Base-by-base conservation (phyloP, 2,888 invertebrate species). In the Mechanitis messenoides region DNA sequence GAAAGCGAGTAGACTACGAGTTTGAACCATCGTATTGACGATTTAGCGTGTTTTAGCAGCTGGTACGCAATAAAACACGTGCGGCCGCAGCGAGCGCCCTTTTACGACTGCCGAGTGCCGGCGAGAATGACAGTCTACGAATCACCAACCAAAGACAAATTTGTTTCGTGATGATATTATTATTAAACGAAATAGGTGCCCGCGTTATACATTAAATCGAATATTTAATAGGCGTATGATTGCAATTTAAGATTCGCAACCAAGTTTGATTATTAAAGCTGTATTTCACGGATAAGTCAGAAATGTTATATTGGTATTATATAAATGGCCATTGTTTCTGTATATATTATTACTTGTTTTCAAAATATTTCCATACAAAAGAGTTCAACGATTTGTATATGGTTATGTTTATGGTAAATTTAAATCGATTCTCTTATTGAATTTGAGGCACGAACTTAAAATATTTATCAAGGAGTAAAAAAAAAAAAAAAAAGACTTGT, bases 1-100 rank as follows among this genome's bases (percentile, higher is more conserved):
- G 87, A 87, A 86, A 88, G 85, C 80, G 64, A 65, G 69, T 79
- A 72, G 74, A 74, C 70, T 69, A 72, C 72, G 67, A 69, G 67
- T 72, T 68, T 69, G 72, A 72, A 74, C 77, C 83, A 81, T 82
- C 77, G 77, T 78, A 73, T 58, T 59, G 65, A 65, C 67, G 64
- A 20, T 20, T 20, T 20, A 20, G 20, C 20, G 20, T 20, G 20
- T 20, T 20, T 20, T 68, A 64, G 64, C 66, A 63, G 71, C 60
- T n/a, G 7, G 7, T 20, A 47, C 20, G 20, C 20, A 20, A 20
- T 20, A 4, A 4, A 2, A 47, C 47, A 77, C 86, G 86, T 87
- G 79, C 79, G 72, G 61, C 74, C 80, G 63, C 73, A 71, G 70
- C 79, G 84, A 74, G 75, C 85, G 87, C 85, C 85, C 83, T 86